phyloP scores from a whole-genome alignment of 2,888 invertebrate genomes.

The Scaptomyza flava region DNA sequence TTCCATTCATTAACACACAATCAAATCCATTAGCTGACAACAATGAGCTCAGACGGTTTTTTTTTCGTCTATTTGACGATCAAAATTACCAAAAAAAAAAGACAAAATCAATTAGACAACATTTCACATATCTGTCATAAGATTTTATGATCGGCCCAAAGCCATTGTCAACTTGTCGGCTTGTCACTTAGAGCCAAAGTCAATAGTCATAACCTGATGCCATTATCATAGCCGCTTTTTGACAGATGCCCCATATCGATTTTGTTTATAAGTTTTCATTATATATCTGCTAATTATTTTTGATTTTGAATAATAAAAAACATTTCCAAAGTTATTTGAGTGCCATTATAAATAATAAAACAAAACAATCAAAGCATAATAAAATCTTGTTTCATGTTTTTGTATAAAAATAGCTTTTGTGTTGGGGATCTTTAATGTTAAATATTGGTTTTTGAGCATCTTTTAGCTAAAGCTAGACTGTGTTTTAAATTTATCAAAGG shows the following conservation, averaged over 20 bases:
- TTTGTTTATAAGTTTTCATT: conserved; percentile 66
- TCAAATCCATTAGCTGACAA: conserved; percentile 71
- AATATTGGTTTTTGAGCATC: background rate
- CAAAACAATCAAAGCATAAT: conserved; percentile 1
- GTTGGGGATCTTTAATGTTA: background rate
- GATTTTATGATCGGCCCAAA: conserved; percentile 60
- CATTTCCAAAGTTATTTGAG: conserved; percentile 14
- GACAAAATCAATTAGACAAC: conserved; percentile 67
- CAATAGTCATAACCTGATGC: conserved; percentile 6
- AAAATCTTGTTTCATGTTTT: conserved; percentile 7
- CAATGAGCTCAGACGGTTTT: conserved; percentile 50
- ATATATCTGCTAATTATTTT: conserved; percentile 70
- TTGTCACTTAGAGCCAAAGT: conserved; percentile 47
- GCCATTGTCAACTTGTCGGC: conserved; percentile 65
- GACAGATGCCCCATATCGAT: conserved; percentile 60
- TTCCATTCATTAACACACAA: conserved; percentile 75
- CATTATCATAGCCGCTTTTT: conserved; percentile 54
- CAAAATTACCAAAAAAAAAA: conserved; percentile 36
- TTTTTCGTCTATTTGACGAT: conserved; percentile 24
- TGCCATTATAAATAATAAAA: conserved; percentile 17
- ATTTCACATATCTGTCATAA: conserved; percentile 70
- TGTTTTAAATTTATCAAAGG: too few relatives aligned
- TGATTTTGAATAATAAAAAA: conserved; percentile 10
- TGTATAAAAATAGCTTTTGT: conserved; percentile 15
- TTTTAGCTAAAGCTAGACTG: too few relatives aligned